Evolutionary conservation across 2,797 vertebrate species (phyloP), one percentile per base, ranked within the genome.

Genomic region (Ptychadena robeensis): DNA sequence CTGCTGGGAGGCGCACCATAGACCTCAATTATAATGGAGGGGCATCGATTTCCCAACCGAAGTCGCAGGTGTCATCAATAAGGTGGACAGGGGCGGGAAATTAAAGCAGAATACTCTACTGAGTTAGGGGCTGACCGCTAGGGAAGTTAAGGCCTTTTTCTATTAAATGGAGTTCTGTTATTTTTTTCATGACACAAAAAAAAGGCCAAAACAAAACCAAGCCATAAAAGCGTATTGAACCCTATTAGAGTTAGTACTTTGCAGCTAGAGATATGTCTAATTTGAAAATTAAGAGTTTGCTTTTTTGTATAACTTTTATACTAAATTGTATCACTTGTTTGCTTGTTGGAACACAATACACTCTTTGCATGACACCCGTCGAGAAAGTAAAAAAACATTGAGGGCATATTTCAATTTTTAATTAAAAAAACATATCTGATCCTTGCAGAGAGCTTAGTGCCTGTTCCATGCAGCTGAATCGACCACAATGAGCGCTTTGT

Each of bases 351-450:
- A 37, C 37, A 78, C 4, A 32, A 79, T 40, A 68, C 7, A 6
- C 28, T 53, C 35, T 14, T 18, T 28, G 25, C 28, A 31, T 40
- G 65, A 59, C 63, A 74, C 65, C 5, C 53, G 73, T 67, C 75
- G 32, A 73, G 76, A 69, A 80, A 31, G 12, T 66, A 32, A 79
- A 73, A 79, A 80, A 74, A 80, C 72, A 75, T 63, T 37, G 30
- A n/a, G 34, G 40, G 31, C 61, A 80, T 74, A 75, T 75, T 85
- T 80, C 65, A 73, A 37, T 57, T 75, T 75, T 85, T 85, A 85
- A 80, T 80, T 80, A 85, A 80, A 85, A n/a, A 80, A 75, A 68
- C 31, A 69, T 80, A 79, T 80, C 77, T 74, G 77, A 83, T 79
- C 22, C 64, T 80, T 68, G 32, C 44, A 32, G 27, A 70, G 32